Percentiles rank a stretch among this genome's conserved stretches.
These are phyloP conservation scores for Eilema sororculum DNA, from an alignment of 2,888 invertebrate species.

Conservation along the genomic window DNA sequence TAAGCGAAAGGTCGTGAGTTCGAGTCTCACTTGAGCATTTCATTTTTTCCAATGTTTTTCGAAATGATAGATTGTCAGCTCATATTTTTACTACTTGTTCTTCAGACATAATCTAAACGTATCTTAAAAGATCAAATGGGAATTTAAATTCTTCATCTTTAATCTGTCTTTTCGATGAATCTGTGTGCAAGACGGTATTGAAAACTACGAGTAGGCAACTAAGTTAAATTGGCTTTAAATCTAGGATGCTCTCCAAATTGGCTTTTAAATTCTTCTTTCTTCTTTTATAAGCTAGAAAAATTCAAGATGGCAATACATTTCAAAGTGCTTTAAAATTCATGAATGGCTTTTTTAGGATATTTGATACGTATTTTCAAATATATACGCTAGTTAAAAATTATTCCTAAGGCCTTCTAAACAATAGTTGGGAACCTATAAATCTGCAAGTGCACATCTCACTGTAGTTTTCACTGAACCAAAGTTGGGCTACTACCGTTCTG, in stretches of 20 bases:
- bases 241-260: conserved; percentile 55
- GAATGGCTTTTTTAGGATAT: not conserved
- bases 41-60: no score
- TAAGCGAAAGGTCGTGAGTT: no score
- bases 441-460: no score
- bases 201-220: conserved; percentile 53
- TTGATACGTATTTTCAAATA: not conserved
- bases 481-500: no score
- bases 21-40: no score
- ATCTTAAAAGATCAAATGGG: conserved; percentile 20
- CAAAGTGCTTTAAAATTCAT: conserved; percentile 14
- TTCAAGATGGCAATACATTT: conserved; percentile 31
- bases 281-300: conserved; percentile 37
- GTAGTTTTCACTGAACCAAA: no score
- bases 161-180: conserved; percentile 32
- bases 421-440: no score
- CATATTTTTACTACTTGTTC: no score
- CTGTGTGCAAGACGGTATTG: conserved; percentile 43
- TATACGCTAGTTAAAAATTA: no score
- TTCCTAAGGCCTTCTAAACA: no score
- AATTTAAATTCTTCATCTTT: conserved; percentile 35
- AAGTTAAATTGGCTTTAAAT: conserved; percentile 68
- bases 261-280: conserved; percentile 36
- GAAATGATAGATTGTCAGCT: no score
- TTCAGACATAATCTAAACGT: not conserved